Evolutionary conservation across 2,113 vertebrate genomes (phyloP).

Genomic region (Pluvialis apricaria): DNA sequence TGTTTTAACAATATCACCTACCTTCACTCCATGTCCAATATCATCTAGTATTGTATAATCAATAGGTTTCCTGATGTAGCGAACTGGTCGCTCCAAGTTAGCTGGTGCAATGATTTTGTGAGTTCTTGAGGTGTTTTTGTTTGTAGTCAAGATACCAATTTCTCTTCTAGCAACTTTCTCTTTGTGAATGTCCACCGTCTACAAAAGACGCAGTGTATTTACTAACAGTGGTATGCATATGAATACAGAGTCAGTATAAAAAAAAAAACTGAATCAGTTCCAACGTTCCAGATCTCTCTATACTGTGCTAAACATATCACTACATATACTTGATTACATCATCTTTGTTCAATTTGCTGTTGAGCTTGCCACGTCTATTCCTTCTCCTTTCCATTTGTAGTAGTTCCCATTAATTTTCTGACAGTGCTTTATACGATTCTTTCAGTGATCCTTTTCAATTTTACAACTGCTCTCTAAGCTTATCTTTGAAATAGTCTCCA

Average conservation of each 20-base stretch:
- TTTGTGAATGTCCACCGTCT: slow-evolving; percentile 99
- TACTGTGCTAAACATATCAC: neutral
- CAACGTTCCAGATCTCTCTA: neutral
- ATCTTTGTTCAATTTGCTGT: neutral
- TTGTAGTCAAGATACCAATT: slow-evolving; percentile 99
- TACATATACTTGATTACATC: neutral
- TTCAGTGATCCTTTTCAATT: neutral
- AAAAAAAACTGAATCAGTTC: neutral
- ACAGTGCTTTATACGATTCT: neutral
- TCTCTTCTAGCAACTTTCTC: slow-evolving; percentile 98
- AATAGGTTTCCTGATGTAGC: slow-evolving; percentile 98
- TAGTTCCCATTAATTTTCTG: neutral
- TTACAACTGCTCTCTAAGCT: neutral
- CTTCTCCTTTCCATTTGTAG: neutral
- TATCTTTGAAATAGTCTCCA: neutral
- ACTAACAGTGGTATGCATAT: slow-evolving; percentile 53
- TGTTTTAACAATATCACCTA: slow-evolving; percentile 72
- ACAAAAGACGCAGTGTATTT: slow-evolving; percentile 71
- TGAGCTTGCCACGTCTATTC: neutral
- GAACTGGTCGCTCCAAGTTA: slow-evolving; percentile 96
- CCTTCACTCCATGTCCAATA: slow-evolving; percentile 99
- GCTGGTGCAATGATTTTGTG: slow-evolving; percentile 99
- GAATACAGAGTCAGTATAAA: slow-evolving; percentile 48
- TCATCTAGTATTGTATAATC: slow-evolving; percentile 98
- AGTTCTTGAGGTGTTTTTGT: slow-evolving; percentile 98